Base-by-base conservation (phyloP, 1,140 invertebrate genomes). In the Colletes latitarsis region DNA sequence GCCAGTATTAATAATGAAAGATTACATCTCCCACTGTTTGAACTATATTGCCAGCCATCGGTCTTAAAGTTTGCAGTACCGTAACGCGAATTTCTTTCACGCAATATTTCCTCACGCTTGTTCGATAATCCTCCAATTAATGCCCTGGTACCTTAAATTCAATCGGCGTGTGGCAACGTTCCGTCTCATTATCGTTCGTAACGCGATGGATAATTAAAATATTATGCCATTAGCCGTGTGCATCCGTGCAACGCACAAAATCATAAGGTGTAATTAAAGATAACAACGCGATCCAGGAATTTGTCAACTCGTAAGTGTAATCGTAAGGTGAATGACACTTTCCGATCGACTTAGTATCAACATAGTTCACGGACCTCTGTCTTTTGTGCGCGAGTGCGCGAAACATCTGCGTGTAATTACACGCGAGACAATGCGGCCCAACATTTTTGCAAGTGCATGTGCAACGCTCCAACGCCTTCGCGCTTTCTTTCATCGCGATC, bases 401-500 rank as follows among this genome's bases (percentile, higher is more conserved):
- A 6, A 58, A 17, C 49, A 43, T 57, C 19, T 21, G 17, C 39
- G 46, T 43, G 55, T 68, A 60, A 66, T 57, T 46, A 14, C 62
- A 19, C 58, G 67, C 52, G 70, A 66, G 52, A 80, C 77, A 80
- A 74, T 74, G 63, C 67, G 6, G 15, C 2, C 9, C 39, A 41
- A 30, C 63, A 76, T 76, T 76, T 76, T 71, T 77, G 57, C 67
- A 71, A 67, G 76, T 79, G 46, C 55, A 49, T 58, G 49, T 39
- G 77, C 69, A 69, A 76, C 73, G 72, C 73, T 68, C 14, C 41
- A 62, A 81, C 64, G 78, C 72, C 73, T 81, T 81, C 64, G 72
- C 78, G 63, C 63, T 74, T 81, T 81, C 78, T 75, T 81, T 74
- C 72, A 49, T 74, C 62, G 62, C 21, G 62, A 57, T 76, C 30